Percentiles rank a stretch among this genome's conserved stretches.
Evolutionary conservation across 2,888 invertebrate genomes (phyloP).

Genomic region (Noctua fimbriata): DNA sequence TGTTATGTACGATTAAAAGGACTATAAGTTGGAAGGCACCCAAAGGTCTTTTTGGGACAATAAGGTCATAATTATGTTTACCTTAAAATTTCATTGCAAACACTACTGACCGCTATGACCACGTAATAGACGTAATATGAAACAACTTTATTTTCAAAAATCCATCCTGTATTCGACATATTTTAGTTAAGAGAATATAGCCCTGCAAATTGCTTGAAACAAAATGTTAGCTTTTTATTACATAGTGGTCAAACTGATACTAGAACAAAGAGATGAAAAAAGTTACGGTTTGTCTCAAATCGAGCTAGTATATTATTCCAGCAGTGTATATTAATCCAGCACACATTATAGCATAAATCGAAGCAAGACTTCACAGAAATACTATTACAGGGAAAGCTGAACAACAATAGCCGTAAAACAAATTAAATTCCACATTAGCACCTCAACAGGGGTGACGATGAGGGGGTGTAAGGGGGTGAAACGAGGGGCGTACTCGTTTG

Average conservation of each 20-base stretch:
- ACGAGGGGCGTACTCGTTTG: slow-evolving; percentile 4
- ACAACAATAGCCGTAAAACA: slow-evolving; percentile 61
- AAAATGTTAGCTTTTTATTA: not conserved
- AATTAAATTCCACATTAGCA: slow-evolving; percentile 67
- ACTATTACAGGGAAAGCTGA: slow-evolving; percentile 26
- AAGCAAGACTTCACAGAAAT: slow-evolving; percentile 32
- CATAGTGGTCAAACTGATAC: not conserved
- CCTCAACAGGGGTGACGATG: slow-evolving; percentile 20
- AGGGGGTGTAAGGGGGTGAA: not conserved
- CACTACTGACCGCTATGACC: not conserved
- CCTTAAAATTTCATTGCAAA: not conserved
- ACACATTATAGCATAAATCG: slow-evolving; percentile 19
- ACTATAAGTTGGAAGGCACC: not conserved
- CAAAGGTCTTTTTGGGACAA: not conserved
- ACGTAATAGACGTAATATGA: not conserved
- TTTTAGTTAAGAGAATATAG: not conserved
- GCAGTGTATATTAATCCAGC: not conserved
- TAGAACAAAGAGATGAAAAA: not conserved
- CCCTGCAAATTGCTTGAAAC: not conserved
- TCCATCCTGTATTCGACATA: not conserved
- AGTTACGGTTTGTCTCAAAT: not conserved
- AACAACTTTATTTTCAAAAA: not conserved
- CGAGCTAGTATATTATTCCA: not conserved
- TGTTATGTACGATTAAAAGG: not conserved
- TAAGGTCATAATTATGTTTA: not conserved